A percentile compares a stretch with the other conserved stretches of the same genome.
These are phyloP conservation scores for Meloe dianella DNA, from an alignment of 2,888 invertebrate genomes.

Conservation along the genomic window DNA sequence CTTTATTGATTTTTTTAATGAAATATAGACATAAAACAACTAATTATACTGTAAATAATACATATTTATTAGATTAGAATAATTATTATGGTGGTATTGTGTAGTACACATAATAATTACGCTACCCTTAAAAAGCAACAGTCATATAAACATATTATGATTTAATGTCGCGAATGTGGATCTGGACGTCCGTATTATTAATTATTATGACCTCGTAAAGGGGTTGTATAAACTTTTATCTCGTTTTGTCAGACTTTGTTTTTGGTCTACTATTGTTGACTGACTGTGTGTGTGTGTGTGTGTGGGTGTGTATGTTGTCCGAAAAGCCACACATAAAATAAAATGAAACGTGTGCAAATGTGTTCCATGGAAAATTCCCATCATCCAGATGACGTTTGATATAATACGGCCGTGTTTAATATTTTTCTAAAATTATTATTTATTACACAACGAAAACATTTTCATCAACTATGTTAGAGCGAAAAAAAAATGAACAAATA, in stretches of 20 bases:
- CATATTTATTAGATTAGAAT: constrained; percentile 6
- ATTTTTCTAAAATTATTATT: constrained; percentile 31
- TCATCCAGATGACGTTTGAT: constrained; percentile 48
- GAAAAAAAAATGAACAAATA: neutral
- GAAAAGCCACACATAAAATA: constrained; percentile 32
- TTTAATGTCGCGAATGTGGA: constrained; percentile 50
- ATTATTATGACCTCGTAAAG: constrained; percentile 56
- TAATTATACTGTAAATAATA: no score
- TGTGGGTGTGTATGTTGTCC: constrained; percentile 29
- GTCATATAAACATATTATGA: constrained; percentile 56
- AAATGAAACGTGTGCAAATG: constrained; percentile 47
- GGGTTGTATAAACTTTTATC: constrained; percentile 55
- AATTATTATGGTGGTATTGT: constrained; percentile 26
- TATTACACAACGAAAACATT: constrained; percentile 21
- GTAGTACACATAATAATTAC: neutral
- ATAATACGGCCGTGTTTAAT: constrained; percentile 38
- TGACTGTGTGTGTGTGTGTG: neutral
- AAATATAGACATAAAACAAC: no score
- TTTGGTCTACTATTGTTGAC: constrained; percentile 44
- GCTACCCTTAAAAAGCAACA: constrained; percentile 22
- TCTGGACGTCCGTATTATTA: constrained; percentile 51
- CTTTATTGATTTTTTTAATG: no score
- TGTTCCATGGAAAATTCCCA: constrained; percentile 43
- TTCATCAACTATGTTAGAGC: neutral
- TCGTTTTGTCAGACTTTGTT: constrained; percentile 52